These are phyloP conservation scores for Corydoras maculifer DNA, from an alignment of 2,113 vertebrate species.

Conservation along the genomic window DNA sequence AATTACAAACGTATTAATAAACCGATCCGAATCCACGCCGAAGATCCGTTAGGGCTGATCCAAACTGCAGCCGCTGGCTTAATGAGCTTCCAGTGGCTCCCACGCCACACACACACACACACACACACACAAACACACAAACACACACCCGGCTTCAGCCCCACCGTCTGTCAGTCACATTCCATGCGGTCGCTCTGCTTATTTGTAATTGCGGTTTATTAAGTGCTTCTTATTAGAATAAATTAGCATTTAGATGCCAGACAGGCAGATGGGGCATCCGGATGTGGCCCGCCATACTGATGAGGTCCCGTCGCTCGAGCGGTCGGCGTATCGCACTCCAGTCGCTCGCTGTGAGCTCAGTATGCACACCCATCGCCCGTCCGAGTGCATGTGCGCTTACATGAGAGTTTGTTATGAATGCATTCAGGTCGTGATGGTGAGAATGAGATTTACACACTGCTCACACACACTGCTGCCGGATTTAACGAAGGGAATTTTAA, in stretches of 20 bases:
- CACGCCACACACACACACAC: background rate
- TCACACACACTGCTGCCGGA: no score
- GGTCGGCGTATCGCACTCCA: background rate
- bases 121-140: background rate
- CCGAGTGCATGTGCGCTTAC: background rate
- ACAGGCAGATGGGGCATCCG: constrained; percentile 65
- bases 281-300: constrained; percentile 19
- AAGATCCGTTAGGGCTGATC: no score
- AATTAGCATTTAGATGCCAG: constrained; percentile 78
- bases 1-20: no score
- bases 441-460: no score
- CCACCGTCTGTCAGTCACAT: constrained; percentile 42
- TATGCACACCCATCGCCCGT: background rate
- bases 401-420: background rate
- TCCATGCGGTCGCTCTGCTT: constrained; percentile 56
- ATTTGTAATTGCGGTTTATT: constrained; percentile 80
- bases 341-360: constrained; percentile 11
- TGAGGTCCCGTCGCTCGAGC: background rate
- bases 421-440: background rate
- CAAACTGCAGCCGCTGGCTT: no score
- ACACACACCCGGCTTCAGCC: constrained; percentile 4
- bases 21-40: no score
- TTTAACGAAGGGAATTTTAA: no score
- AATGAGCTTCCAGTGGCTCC: no score
- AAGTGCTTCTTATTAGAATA: constrained; percentile 77